Base-by-base conservation (phyloP, 2,888 invertebrate species). In the Creontiades dilutus region DNA sequence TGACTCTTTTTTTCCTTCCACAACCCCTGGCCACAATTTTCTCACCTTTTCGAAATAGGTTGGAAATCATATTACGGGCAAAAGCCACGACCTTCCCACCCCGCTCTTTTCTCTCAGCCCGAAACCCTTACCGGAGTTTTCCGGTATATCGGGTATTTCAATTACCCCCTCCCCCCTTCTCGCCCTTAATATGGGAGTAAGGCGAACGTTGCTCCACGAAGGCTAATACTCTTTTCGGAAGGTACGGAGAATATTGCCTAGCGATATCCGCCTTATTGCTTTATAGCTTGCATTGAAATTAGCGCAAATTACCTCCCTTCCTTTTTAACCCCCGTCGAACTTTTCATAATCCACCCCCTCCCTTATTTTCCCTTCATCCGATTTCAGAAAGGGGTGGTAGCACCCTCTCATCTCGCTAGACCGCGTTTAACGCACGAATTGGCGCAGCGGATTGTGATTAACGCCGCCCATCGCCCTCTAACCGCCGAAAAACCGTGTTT, bases 21-120 rank as follows among this genome's bases (percentile, higher is more conserved):
- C 37, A 37, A 37, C 37, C 37, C 37, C 37, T 37, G 37, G 37
- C 37, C 37, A 7, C 37, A 37, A 37, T 37, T 37, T 37, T 7
- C 37, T 37, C 37, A 68, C 68, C 23, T 68, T 68, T 68, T 68
- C 68, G 68, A 23, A 68, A 68, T 68, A 68, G 68, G 68, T 68
- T 68, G 68, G 23, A 68, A 68, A 68, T 68, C 68, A 68, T 68
- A 68, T 68, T 68, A 68, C 68, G 19, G 27, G 19, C 23, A 12
- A 37, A 19, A 68, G 68, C 68, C 61, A 23, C 11, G 68, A 68
- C 27, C 57, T 57, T n/a, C n/a, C 23, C 23, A 2, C 23, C n/a
- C n/a, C n/a, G n/a, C n/a, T n/a, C n/a, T n/a, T 68, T 23, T 68
- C 23, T 68, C 68, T 68, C 19, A 9, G 68, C 27, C 19, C 68